These are phyloP conservation scores for Mycalesis mineus DNA, from an alignment of 2,888 invertebrate genomes.

Conservation along the genomic window DNA sequence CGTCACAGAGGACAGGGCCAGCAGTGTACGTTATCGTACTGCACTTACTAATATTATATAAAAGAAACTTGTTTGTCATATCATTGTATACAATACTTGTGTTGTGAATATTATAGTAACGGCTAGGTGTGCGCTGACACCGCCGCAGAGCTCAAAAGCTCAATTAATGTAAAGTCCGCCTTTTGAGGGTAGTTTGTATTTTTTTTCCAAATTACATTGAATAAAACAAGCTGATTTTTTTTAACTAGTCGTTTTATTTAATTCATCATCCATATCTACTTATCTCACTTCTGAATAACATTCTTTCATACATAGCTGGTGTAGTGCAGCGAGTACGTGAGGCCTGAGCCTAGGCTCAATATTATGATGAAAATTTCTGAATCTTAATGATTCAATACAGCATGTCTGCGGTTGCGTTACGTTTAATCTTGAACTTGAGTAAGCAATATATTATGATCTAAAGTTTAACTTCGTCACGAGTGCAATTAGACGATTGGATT, in stretches of 20 bases:
- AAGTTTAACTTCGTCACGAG: too few species aligned
- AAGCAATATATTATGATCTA: too few species aligned
- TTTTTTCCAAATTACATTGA: slow-evolving; percentile 68
- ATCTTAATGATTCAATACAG: too few species aligned
- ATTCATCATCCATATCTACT: not conserved
- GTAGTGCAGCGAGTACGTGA: too few species aligned
- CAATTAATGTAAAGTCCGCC: slow-evolving; percentile 47
- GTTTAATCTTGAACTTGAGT: too few species aligned
- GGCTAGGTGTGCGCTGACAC: slow-evolving; percentile 27
- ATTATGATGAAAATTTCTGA: too few species aligned
- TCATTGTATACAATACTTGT: slow-evolving; percentile 41
- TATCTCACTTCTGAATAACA: too few species aligned
- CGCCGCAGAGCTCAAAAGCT: slow-evolving; percentile 53
- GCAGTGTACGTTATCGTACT: slow-evolving; percentile 28
- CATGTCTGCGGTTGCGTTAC: too few species aligned
- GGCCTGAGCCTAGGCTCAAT: too few species aligned
- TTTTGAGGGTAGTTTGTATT: slow-evolving; percentile 56
- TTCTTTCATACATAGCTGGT: too few species aligned
- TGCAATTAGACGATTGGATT: too few species aligned
- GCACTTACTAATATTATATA: slow-evolving; percentile 34
- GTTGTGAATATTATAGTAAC: slow-evolving; percentile 28
- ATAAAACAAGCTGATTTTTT: slow-evolving; percentile 69
- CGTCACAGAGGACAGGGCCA: not conserved
- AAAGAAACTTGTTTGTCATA: slow-evolving; percentile 52
- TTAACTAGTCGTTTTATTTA: slow-evolving; percentile 40